phyloP scores from a whole-genome alignment of 2,888 invertebrate species.

The Lasiommata megera region DNA sequence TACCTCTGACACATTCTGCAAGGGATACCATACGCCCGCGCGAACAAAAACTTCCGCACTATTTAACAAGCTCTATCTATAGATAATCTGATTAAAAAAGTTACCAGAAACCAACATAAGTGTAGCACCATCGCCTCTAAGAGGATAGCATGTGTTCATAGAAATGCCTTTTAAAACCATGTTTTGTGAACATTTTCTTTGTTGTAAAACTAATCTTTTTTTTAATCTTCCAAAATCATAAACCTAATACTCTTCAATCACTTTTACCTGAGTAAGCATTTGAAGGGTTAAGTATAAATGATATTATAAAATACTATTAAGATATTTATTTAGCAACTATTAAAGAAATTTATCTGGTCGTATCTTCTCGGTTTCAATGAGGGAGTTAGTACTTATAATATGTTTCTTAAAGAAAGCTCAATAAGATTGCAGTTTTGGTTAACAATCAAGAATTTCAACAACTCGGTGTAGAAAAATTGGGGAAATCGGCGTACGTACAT shows the following conservation, averaged over 20 bases:
- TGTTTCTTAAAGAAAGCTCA: too few relatives aligned
- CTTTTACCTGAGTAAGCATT: neutral
- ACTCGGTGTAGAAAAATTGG: too few relatives aligned
- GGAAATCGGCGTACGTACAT: too few relatives aligned
- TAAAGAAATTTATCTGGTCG: too few relatives aligned
- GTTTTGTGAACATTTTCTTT: conserved; percentile 27
- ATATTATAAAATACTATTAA: neutral
- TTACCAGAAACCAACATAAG: conserved; percentile 15
- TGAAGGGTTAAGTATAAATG: neutral
- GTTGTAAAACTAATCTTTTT: conserved; percentile 15
- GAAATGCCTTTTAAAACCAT: conserved; percentile 16
- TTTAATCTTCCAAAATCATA: neutral
- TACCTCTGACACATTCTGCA: conserved; percentile 31
- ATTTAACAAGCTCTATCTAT: conserved; percentile 41
- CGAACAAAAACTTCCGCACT: conserved; percentile 52
- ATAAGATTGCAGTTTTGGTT: too few relatives aligned
- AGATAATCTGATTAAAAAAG: conserved; percentile 15
- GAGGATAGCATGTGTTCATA: conserved; percentile 12
- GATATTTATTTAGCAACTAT: neutral
- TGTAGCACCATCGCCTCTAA: conserved; percentile 15
- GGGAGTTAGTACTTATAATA: too few relatives aligned
- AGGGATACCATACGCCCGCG: conserved; percentile 50
- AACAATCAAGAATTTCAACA: too few relatives aligned
- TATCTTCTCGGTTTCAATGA: too few relatives aligned
- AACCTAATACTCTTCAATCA: conserved; percentile 6